Percentiles rank a stretch among this genome's conserved stretches.
These are phyloP conservation scores for Allacma fusca DNA, from an alignment of 2,888 invertebrate genomes.

Conservation along the genomic window DNA sequence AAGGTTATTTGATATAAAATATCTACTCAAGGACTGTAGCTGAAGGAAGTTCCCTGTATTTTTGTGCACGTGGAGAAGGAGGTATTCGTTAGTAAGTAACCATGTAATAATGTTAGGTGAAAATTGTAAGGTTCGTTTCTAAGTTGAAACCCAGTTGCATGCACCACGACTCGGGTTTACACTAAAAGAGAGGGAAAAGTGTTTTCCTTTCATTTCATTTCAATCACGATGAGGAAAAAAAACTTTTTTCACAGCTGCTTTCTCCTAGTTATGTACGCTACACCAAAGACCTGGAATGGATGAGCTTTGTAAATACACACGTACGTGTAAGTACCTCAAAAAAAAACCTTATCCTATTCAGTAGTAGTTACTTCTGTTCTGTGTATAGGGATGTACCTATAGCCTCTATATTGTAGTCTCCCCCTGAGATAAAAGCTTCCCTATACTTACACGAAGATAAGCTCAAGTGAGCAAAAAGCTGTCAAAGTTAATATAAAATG, in stretches of 20 bases:
- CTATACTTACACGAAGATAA: too few relatives aligned
- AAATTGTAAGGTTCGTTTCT: slow-evolving; percentile 6
- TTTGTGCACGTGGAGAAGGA: slow-evolving; percentile 9
- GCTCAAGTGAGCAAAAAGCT: background rate
- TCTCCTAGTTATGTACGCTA: background rate
- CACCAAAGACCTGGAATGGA: background rate
- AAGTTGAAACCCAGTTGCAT: background rate
- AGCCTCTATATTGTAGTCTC: too few relatives aligned
- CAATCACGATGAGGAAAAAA: slow-evolving; percentile 27
- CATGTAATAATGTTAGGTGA: background rate
- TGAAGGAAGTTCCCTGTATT: background rate
- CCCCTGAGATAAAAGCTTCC: too few relatives aligned
- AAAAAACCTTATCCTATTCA: background rate
- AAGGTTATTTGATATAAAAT: too few relatives aligned
- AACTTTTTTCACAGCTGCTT: slow-evolving; percentile 11
- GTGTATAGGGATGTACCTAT: too few relatives aligned
- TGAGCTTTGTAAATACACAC: slow-evolving; percentile 9
- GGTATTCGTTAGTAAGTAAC: background rate
- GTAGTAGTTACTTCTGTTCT: background rate
- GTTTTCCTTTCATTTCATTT: slow-evolving; percentile 34
- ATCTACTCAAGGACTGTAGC: too few relatives aligned
- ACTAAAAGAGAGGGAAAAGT: slow-evolving; percentile 4
- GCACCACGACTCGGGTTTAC: background rate
- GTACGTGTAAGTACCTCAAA: background rate
- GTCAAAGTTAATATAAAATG: background rate